Percentiles rank a stretch among this genome's conserved stretches.
Conservation (phyloP, 2,113 vertebrate species). For the Hypocryptadius cinnamomeus region DNA sequence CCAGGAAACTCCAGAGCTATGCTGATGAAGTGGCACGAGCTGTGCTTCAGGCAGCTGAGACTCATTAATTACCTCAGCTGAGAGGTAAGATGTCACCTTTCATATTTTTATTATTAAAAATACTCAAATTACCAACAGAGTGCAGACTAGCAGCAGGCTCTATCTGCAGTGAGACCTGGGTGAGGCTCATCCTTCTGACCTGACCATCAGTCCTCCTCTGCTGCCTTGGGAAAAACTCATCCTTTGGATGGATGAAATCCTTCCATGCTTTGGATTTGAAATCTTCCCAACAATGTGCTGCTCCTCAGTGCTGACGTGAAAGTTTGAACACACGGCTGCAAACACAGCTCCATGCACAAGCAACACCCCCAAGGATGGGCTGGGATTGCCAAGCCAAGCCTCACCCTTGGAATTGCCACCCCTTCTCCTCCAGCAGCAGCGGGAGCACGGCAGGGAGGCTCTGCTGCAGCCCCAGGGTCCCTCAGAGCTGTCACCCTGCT, state of each 20-base stretch:
- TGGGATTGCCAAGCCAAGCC: background rate
- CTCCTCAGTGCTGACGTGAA: background rate
- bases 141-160: background rate
- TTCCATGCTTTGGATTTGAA: background rate
- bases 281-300: background rate
- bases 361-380: background rate
- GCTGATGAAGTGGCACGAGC: background rate
- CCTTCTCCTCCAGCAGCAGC: background rate
- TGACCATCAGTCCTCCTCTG: background rate
- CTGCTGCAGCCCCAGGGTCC: background rate
- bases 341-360: background rate
- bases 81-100: background rate
- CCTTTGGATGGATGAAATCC: background rate
- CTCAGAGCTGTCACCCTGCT: background rate
- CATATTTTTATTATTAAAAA: background rate
- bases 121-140: background rate
- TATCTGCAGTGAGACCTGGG: background rate
- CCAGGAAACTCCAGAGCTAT: background rate
- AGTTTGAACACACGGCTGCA: background rate
- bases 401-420: background rate
- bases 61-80: background rate
- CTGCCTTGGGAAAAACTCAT: background rate
- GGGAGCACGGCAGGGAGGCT: fast-evolving
- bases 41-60: background rate
- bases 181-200: background rate